Conservation (phyloP, 2,797 vertebrate species). For the Microctenopoma stevenorrisi region DNA sequence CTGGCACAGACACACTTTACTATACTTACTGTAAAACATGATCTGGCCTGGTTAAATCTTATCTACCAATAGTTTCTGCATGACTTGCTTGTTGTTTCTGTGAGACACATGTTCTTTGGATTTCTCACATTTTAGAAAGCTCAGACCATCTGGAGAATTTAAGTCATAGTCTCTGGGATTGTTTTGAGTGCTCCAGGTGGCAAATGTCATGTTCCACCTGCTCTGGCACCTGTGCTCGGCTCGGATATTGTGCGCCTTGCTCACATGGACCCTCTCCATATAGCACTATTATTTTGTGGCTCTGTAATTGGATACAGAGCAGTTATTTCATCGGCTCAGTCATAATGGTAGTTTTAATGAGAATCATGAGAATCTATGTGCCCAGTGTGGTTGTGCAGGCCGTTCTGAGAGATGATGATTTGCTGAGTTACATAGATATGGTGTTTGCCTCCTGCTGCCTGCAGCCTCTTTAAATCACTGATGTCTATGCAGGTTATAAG, state of each 20-base stretch:
- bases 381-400: conserved; percentile 32
- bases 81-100: conserved; percentile 21
- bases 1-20: background rate
- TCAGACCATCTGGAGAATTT: conserved; percentile 56
- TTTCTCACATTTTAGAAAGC: conserved; percentile 47
- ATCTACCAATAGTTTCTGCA: conserved; percentile 16
- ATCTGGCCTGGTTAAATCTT: conserved; percentile 37
- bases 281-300: conserved; percentile 52
- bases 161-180: conserved; percentile 33
- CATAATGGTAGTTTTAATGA: conserved; percentile 66
- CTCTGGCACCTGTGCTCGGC: conserved; percentile 36
- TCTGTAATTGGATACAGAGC: conserved; percentile 56
- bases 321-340: conserved; percentile 57
- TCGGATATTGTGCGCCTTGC: conserved; percentile 27
- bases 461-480: conserved; percentile 40
- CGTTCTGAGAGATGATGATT: conserved; percentile 53
- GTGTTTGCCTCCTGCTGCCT: conserved; percentile 44
- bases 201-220: conserved; percentile 53
- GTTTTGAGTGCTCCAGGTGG: conserved; percentile 40
- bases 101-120: conserved; percentile 33
- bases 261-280: conserved; percentile 47
- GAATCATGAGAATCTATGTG: conserved; percentile 41
- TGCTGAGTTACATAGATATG: conserved; percentile 38
- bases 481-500: conserved; percentile 46
- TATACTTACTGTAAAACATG: background rate